Percentiles rank a stretch among this genome's conserved stretches.
These are phyloP conservation scores for Phengaris alcon DNA, from an alignment of 2,888 invertebrate genomes.

Conservation along the genomic window DNA sequence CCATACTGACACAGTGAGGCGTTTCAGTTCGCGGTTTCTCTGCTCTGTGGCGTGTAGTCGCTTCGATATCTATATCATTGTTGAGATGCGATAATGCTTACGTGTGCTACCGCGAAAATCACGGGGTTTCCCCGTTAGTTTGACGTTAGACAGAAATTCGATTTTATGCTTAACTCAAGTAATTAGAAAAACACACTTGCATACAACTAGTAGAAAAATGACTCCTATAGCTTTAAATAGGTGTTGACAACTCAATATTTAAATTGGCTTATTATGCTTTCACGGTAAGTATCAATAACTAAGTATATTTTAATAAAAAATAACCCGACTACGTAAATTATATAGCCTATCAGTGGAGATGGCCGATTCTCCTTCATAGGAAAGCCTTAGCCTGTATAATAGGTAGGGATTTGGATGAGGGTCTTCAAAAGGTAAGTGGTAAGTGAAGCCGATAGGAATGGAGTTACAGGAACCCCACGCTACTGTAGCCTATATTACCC, in stretches of 20 bases:
- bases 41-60: constrained; percentile 52
- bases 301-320: too few relatives aligned
- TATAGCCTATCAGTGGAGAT: too few relatives aligned
- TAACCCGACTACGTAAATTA: too few relatives aligned
- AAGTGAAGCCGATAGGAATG: too few relatives aligned
- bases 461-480: too few relatives aligned
- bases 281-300: too few relatives aligned
- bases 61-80: constrained; percentile 50
- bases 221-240: not conserved
- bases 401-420: too few relatives aligned
- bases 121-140: constrained; percentile 58
- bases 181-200: constrained; percentile 28
- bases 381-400: too few relatives aligned
- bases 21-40: constrained; percentile 45
- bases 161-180: constrained; percentile 33
- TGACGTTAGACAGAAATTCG: constrained; percentile 42
- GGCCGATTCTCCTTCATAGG: too few relatives aligned
- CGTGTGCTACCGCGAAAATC: constrained; percentile 61
- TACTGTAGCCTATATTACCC: too few relatives aligned
- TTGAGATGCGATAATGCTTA: constrained; percentile 62
- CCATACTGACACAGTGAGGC: constrained; percentile 41
- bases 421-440: too few relatives aligned
- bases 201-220: not conserved
- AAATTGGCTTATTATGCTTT: not conserved
- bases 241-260: too few relatives aligned